Base-by-base conservation (phyloP, 2,113 vertebrate genomes). In the Triplophysa dalaica region DNA sequence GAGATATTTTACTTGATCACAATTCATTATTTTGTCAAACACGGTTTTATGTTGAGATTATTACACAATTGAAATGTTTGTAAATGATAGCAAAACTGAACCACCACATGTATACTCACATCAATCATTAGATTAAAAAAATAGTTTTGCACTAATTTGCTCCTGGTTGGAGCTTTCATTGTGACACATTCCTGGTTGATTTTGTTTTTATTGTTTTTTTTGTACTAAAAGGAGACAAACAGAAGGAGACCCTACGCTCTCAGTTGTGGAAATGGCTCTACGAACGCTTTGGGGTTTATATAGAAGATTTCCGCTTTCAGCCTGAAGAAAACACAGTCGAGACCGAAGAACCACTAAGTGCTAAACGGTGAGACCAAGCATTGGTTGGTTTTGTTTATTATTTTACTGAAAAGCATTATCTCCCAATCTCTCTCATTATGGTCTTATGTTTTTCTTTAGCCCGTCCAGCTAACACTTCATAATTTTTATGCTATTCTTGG, bases 241-340 rank as follows among this genome's bases (percentile, higher is more conserved):
- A 92, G 48, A 89, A 91, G 84, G 90, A 94, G 75, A 94, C 93
- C 0, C 73, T 94, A 43, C 92, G 85, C 48, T 89, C 91, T 0
- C 94, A 93, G 33, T 78, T 95, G 72, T 94, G 95, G 60, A 98
- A 95, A 83, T 96, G 94, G 94, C 89, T 98, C 77, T 92, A 89
- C 0, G 93, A 95, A 33, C 92, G 86, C 52, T 95, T 96, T 11
- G 96, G 94, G 8, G 93, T 94, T 69, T 96, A 97, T 19, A 88
- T 98, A 8, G 96, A 99, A 45, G 96, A 99, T 83, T 99, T 99
- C 87, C 93, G 95, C 78, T 96, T 98, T 87, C 96, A 98, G 69
- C 96, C 95, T 0, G 96, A 96, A 86, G 97, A 98, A 85, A 94
- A 88, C 69, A 89, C 94, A 0, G 94, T 96, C 79, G 97, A 98